Base-by-base conservation (phyloP, 2,113 vertebrate species). In the Narcine bancroftii region DNA sequence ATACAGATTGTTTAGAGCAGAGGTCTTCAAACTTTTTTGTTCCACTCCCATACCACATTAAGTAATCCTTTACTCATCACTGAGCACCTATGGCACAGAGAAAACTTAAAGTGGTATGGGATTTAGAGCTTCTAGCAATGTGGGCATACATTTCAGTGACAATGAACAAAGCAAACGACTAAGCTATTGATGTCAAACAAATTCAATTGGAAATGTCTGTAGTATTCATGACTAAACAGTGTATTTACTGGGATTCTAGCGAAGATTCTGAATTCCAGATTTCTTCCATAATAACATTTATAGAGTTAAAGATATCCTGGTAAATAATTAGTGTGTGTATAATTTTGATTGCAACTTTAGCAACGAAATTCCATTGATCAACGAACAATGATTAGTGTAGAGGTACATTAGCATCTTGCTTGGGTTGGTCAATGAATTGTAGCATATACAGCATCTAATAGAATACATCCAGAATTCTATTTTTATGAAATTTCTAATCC, bases 151-250 rank as follows among this genome's bases (percentile, higher is more conserved):
- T 47, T 91, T 91, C 65, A 91, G 42, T 91, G 65, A 69, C 89
- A 69, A 47, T 56, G 89, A 91, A 91, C 65, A 91, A 69, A 91
- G 89, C 39, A 69, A 29, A 11, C 89, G 29, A 91, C 89, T 47
- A 39, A 29, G 11, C 65, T 33, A 91, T 91, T 91, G 89, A 91
- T 91, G 66, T 91, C 65, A 89, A 89, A 65, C 89, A 91, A 91
- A 69, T 69, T 91, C 89, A 91, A 65, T 19, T 29, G 5, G 63
- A 65, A 45, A 91, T 91, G 89, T 24, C 71, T 47, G 19, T 45
- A 91, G 71, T 36, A 47, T 24, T 33, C 29, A 47, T 71, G 60
- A 91, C 26, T 45, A 91, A 69, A n/a, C 45, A 91, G 65, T 71
- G 24, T 65, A 69, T 69, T 91, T 91, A 69, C 6, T 91, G 39